Evolutionary conservation across 1,140 invertebrate species (phyloP), one percentile per base, ranked within the genome.

Genomic region (Drosophila rufa): DNA sequence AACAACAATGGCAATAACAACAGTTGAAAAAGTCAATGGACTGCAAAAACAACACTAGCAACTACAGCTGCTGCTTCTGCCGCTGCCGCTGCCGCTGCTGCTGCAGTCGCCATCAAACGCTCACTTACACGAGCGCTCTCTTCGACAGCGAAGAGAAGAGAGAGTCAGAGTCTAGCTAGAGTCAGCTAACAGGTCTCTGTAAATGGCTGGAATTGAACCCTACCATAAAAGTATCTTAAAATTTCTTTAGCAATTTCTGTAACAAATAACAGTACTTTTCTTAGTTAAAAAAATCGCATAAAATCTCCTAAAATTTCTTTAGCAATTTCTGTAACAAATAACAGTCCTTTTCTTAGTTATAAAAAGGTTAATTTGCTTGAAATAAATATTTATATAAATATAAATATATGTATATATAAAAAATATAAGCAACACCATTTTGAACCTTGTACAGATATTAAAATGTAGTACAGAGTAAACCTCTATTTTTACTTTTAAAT

Each of bases 1-100:
- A 71, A 69, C 53, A 65, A 50, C 59, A 70, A 65, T 38, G 51
- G 22, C 30, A 76, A 75, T 59, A 79, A 69, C 56, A 79, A 85
- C 62, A 46, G 80, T 80, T 79, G 81, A 60, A 81, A 81, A 79
- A 86, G 82, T 86, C 82, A 86, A 86, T 86, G 82, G 83, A 86
- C 83, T 86, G 83, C 83, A 86, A 71, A 42, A 82, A 79, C 80
- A 83, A 82, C 61, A 79, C 66, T 56, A 74, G 45, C 36, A 62
- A 66, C 47, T 56, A 77, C 67, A 76, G 33, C 58, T 48, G 51
- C 51, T 50, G 19, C 45, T 27, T 27, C 25, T 59, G 33, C 36
- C 17, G 42, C 8, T 55, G 33, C 36, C 22, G 42, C 27, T 30
- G 27, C n/a, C n/a, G 33, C 58, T 48, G 51, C 77, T 67, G 60